Conservation (phyloP, 2,797 vertebrate species). For the Pelodytes ibericus region DNA sequence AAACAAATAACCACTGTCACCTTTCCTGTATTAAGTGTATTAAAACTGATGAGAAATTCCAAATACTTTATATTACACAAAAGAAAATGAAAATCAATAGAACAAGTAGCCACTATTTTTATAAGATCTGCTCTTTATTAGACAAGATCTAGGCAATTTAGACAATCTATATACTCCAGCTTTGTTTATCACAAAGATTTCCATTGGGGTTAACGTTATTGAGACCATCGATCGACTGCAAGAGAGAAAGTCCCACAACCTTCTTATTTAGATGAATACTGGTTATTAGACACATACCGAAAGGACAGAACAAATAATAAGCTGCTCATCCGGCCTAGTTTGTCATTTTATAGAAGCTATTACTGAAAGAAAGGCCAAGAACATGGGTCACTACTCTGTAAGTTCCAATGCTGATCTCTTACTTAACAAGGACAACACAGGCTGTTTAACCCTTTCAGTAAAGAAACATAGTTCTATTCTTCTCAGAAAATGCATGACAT, state of each 20-base stretch:
- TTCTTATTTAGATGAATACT: constrained; percentile 55
- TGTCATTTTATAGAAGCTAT: constrained; percentile 36
- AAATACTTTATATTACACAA: constrained; percentile 31
- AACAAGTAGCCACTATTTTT: constrained; percentile 45
- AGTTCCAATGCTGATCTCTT: background rate
- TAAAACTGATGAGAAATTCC: constrained; percentile 33
- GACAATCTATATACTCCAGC: constrained; percentile 52
- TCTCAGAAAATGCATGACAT: too few relatives aligned
- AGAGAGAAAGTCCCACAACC: constrained; percentile 50
- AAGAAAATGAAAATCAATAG: constrained; percentile 54
- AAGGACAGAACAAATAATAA: constrained; percentile 48
- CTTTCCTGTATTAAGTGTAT: background rate
- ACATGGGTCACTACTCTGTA: constrained; percentile 4
- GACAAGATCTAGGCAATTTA: constrained; percentile 54
- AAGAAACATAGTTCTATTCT: too few relatives aligned
- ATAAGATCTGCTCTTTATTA: constrained; percentile 51
- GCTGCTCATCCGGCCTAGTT: constrained; percentile 39
- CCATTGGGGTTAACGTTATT: constrained; percentile 56
- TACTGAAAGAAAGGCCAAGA: constrained; percentile 16
- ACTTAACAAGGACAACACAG: background rate
- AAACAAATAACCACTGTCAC: background rate
- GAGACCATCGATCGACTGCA: constrained; percentile 54
- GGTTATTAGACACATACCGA: constrained; percentile 47
- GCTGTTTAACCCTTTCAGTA: too few relatives aligned
- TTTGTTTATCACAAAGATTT: constrained; percentile 56